Evolutionary conservation across 2,113 vertebrate genomes (phyloP).

Genomic region (Taurulus bubalis): DNA sequence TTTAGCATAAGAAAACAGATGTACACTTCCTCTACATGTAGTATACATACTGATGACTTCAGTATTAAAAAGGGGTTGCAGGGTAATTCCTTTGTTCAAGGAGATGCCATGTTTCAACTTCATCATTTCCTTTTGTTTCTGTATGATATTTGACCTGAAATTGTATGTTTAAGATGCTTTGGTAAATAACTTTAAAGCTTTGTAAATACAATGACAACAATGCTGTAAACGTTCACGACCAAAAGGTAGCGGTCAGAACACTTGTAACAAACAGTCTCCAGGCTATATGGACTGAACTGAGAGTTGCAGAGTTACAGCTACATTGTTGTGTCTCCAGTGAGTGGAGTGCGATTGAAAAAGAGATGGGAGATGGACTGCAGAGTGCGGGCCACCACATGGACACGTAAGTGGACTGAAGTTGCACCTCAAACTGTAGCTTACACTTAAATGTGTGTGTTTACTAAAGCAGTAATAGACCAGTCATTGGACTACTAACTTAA

Average conservation of each 20-base stretch:
- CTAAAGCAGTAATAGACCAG: not conserved
- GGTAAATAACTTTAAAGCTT: not conserved
- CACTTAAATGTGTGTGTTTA: not conserved
- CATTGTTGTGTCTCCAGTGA: slow-evolving; percentile 81
- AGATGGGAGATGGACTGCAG: slow-evolving; percentile 97
- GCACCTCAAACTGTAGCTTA: too few species aligned
- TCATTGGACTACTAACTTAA: not conserved
- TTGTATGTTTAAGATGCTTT: not conserved
- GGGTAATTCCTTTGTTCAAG: not conserved
- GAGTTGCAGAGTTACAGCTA: not conserved
- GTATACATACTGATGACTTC: not conserved
- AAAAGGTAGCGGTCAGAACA: not conserved
- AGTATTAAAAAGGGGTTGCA: not conserved
- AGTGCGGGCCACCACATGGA: slow-evolving; percentile 98
- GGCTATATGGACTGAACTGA: not conserved
- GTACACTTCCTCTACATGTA: not conserved
- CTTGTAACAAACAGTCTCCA: not conserved
- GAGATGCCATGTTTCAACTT: not conserved
- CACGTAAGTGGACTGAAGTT: slow-evolving; percentile 86
- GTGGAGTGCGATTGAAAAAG: slow-evolving; percentile 96
- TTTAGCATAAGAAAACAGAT: not conserved
- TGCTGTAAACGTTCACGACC: not conserved
- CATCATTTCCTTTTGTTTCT: not conserved
- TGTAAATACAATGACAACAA: not conserved
- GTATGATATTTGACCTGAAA: not conserved